A percentile compares a stretch with the other conserved stretches of the same genome.
These are phyloP conservation scores for Nannospalax galili DNA, from an alignment of 2,113 vertebrate genomes.

Conservation along the genomic window DNA sequence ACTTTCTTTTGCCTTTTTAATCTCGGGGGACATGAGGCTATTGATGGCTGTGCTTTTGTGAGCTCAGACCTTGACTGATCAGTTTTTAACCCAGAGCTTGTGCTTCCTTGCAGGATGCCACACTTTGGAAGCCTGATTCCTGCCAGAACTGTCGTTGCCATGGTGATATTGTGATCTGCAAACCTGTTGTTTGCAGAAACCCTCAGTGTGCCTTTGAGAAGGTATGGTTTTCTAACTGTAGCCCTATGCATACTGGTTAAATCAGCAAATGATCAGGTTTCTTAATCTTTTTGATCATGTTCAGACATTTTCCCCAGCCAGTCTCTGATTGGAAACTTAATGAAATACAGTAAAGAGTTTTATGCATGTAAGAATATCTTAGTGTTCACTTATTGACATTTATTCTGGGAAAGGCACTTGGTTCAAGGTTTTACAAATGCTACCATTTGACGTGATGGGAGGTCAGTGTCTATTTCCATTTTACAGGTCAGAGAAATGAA, in stretches of 20 bases:
- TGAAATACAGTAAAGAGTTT: conserved; percentile 20
- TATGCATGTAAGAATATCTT: conserved; percentile 8
- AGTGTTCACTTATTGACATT: conserved; percentile 34
- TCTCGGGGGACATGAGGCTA: not conserved
- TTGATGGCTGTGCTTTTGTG: conserved; percentile 23
- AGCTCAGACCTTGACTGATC: not conserved
- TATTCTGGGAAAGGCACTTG: not conserved
- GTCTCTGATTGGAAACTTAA: conserved; percentile 4
- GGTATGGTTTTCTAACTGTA: conserved; percentile 83
- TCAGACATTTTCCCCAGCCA: not conserved
- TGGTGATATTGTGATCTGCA: conserved; percentile 89
- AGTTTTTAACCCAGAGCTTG: conserved; percentile 58
- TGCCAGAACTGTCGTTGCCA: conserved; percentile 93
- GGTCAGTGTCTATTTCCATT: not conserved
- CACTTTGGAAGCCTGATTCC: conserved; percentile 91
- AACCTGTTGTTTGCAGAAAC: conserved; percentile 86
- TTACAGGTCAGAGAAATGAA: conserved; percentile 39
- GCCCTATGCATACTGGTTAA: not conserved
- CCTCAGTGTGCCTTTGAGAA: conserved; percentile 92
- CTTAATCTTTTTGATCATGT: not conserved
- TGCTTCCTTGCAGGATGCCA: conserved; percentile 89
- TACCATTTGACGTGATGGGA: not conserved
- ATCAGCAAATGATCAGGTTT: not conserved
- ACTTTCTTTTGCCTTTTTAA: conserved; percentile 51
- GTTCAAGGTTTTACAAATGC: conserved; percentile 7